Base-by-base conservation (phyloP, 2,113 vertebrate species). In the Acrocephalus kingi region DNA sequence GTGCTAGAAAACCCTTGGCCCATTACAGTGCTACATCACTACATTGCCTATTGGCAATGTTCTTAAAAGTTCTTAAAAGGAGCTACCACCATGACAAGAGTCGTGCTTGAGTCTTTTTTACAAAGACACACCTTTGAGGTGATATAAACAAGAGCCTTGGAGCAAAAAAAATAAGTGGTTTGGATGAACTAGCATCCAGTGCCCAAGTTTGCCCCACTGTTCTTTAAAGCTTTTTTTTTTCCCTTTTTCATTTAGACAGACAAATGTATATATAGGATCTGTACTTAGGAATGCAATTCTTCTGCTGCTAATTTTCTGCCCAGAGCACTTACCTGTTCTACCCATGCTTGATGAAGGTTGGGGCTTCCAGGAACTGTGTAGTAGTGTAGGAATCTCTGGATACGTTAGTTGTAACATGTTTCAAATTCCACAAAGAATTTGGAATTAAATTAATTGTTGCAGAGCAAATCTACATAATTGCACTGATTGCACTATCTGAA, bases 131-230 rank as follows among this genome's bases (percentile, higher is more conserved):
- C 6, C 5, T 6, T 2, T 22, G 12, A 63, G 22, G 23, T 55
- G 21, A 7, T 41, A 30, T 33, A 48, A 85, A 20, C 7, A 67
- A 84, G 11, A 81, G 5, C 6, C 24, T 67, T 66, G 51, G 27
- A 59, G 6, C 15, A 89, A 74, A 56, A 58, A 68, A 61, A 15
- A 4, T 3, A 31, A 37, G 28, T 27, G 18, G 5, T 69, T 52
- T 78, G 14, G 22, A 33, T 59, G 61, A 89, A 23, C 3, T 45
- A 28, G 4, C 8, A 16, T 43, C 6, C 5, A 7, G 10, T 23
- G 7, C 0, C 13, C 23, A 43, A 51, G 4, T 9, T 89, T 75
- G 10, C 2, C 4, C 7, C 7, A 19, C 20, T 62, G 31, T 11
- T 8, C 1, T 49, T 45, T 28, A 31, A 41, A 41, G 11, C 1